Evolutionary conservation across 2,888 invertebrate genomes (phyloP).

Genomic region (Drosophila borealis): DNA sequence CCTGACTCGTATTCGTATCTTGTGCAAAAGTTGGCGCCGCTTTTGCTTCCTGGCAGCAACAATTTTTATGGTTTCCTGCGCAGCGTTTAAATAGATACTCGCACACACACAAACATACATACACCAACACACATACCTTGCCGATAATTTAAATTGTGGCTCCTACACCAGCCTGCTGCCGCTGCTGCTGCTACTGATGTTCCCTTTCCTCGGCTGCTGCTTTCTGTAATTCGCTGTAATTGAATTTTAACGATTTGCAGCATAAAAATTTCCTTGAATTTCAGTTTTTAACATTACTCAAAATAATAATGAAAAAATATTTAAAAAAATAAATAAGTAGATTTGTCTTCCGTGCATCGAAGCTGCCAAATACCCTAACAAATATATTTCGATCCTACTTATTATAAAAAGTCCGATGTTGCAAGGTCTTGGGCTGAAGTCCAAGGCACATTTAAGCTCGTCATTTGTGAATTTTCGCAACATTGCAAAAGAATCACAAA

Average conservation of each 20-base stretch:
- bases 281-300: constrained; percentile 2
- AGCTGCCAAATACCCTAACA: not conserved
- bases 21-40: constrained; percentile 48
- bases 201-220: constrained; percentile 8
- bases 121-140: constrained; percentile 21
- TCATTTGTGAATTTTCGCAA: too few relatives aligned
- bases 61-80: constrained; percentile 73
- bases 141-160: constrained; percentile 66
- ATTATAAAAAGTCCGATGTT: not conserved
- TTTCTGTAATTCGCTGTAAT: constrained; percentile 67
- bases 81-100: constrained; percentile 61
- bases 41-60: constrained; percentile 61
- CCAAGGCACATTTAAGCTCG: too few relatives aligned
- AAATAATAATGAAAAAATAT: not conserved
- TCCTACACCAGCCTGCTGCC: not conserved
- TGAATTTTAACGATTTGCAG: constrained; percentile 67
- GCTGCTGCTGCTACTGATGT: not conserved
- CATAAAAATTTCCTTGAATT: constrained; percentile 30
- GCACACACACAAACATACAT: constrained; percentile 25
- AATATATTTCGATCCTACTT: not conserved
- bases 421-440: too few relatives aligned
- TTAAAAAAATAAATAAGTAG: not conserved
- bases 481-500: too few relatives aligned
- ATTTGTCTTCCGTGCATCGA: not conserved
- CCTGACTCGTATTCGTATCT: constrained; percentile 43